Conservation (phyloP, 2,888 invertebrate genomes). For the Microchrysa polita region DNA sequence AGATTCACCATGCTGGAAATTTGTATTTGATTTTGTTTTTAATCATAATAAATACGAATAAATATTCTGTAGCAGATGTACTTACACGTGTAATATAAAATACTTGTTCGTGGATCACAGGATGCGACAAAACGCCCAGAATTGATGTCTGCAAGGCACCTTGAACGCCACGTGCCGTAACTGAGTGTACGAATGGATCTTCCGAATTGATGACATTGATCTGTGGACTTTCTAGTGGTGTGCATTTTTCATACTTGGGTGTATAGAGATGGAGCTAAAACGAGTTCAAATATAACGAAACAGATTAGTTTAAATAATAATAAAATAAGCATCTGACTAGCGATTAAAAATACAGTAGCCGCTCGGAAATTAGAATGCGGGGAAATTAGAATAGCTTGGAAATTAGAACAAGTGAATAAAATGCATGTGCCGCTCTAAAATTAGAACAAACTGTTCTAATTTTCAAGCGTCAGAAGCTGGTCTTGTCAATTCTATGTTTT, state of each 20-base stretch:
- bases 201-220: constrained; percentile 55
- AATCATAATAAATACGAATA: neutral
- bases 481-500: too few species aligned
- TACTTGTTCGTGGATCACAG: constrained; percentile 83
- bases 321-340: too few species aligned
- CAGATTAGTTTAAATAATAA: too few species aligned
- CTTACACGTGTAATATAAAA: constrained; percentile 90
- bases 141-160: constrained; percentile 55
- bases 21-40: neutral
- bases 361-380: too few species aligned
- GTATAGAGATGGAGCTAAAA: constrained; percentile 50
- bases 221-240: constrained; percentile 53
- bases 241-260: constrained; percentile 53
- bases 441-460: too few species aligned
- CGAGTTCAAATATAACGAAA: too few species aligned
- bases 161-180: constrained; percentile 55
- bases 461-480: too few species aligned
- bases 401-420: too few species aligned
- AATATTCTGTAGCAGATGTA: constrained; percentile 49
- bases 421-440: too few species aligned
- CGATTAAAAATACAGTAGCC: too few species aligned
- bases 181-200: constrained; percentile 54
- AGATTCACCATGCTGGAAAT: constrained; percentile 86
- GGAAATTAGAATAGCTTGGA: too few species aligned
- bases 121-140: constrained; percentile 87